A percentile compares a stretch with the other conserved stretches of the same genome.
phyloP scores from a whole-genome alignment of 92 coral and sea anemone species.

The Siderastrea radians region DNA sequence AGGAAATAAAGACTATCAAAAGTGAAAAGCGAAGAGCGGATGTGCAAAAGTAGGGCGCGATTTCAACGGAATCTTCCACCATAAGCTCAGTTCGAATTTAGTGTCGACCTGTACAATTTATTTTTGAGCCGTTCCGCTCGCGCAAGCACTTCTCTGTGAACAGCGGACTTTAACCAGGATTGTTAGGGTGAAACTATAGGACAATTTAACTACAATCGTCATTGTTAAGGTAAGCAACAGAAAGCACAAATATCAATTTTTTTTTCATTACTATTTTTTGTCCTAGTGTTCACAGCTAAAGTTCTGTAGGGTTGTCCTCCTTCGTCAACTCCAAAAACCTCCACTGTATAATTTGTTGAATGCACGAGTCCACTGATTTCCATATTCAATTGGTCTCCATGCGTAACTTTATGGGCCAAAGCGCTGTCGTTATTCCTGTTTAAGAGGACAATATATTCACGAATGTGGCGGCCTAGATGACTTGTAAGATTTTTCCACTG shows the following conservation, averaged over 20 bases:
- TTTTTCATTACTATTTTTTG: background rate
- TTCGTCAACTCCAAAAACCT: conserved; percentile 15
- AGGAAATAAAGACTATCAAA: too few species aligned
- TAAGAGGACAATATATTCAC: conserved; percentile 1
- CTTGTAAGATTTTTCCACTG: too few species aligned
- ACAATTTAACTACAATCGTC: background rate
- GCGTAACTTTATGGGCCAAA: background rate
- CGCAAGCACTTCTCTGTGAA: too few species aligned
- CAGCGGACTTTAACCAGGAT: too few species aligned
- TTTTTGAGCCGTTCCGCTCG: too few species aligned
- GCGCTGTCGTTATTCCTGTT: background rate
- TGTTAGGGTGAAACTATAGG: background rate
- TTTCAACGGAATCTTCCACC: too few species aligned
- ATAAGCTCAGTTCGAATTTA: too few species aligned
- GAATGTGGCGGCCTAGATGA: background rate
- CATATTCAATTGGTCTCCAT: background rate
- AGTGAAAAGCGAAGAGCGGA: too few species aligned
- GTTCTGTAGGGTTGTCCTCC: conserved; percentile 6
- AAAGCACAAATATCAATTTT: too few species aligned
- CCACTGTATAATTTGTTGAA: background rate
- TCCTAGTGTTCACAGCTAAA: background rate
- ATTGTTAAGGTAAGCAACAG: background rate
- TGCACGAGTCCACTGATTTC: conserved; percentile 5
- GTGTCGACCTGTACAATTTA: too few species aligned
- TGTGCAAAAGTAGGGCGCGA: too few species aligned